Evolutionary conservation across 2,888 invertebrate genomes (phyloP), one percentile per base, ranked within the genome.

Genomic region (Morinoia aosen): DNA sequence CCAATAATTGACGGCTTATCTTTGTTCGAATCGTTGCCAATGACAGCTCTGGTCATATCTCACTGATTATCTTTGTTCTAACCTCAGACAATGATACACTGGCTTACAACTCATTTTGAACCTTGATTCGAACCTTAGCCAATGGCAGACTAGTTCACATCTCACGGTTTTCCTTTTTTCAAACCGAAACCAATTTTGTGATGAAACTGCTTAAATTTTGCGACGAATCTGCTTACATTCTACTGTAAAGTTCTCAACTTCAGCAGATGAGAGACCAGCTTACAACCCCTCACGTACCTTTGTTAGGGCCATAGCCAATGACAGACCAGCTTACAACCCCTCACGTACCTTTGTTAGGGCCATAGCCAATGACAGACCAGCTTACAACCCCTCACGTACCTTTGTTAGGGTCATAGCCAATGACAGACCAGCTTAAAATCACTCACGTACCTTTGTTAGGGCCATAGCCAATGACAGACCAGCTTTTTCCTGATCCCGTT

Each of bases 321-420:
- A 98, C 97, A 11, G 98, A 98, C 97, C 97, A 98, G 96, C 97
- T 98, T 25, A 25, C 76, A 76, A 12, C 76, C 25, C 25, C 25
- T 33, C 16, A 19, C 88, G 95, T 96, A 97, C 76, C 76, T 76
- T 76, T 98, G 97, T 98, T 98, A 58, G 97, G 97, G 8, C 97
- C 98, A 96, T 97, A 97, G 48, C 98, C 98, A 25, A 98, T 97
- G 96, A 98, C 97, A 11, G 98, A 98, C 97, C 97, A 98, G 96
- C 97, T 98, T 25, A 25, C 76, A 76, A 12, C 76, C 25, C 25
- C 25, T 33, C 16, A 19, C 88, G 95, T 96, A 97, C 76, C 76
- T 76, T 76, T 98, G 97, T 98, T 98, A 58, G 97, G 97, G 8
- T 97, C 98, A 96, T 97, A 97, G 48, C 98, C 98, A 25, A 98